Evolutionary conservation across 1,140 invertebrate species (phyloP).

Genomic region (Drosophila biarmipes): DNA sequence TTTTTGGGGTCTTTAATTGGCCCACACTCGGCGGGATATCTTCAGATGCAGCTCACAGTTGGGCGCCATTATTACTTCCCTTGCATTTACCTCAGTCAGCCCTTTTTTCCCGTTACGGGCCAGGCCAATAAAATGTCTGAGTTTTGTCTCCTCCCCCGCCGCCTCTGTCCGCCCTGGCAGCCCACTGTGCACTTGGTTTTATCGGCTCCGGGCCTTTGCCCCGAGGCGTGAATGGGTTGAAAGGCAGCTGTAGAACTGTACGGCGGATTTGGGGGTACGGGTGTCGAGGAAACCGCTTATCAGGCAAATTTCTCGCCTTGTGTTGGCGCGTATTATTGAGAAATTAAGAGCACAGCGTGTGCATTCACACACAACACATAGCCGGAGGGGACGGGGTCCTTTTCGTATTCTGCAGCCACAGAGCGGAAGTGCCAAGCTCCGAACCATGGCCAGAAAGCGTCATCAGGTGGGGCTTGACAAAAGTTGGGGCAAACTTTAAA

Average conservation of each 20-base stretch:
- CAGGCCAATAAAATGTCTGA: conserved; percentile 71
- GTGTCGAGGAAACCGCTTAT: conserved; percentile 57
- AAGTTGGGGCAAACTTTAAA: conserved; percentile 67
- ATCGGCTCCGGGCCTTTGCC: conserved; percentile 32
- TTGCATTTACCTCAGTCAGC: conserved; percentile 27
- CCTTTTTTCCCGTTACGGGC: conserved; percentile 35
- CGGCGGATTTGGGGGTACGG: conserved; percentile 5
- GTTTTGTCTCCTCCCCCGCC: conserved; percentile 28
- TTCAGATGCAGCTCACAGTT: conserved; percentile 59
- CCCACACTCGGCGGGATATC: conserved; percentile 55
- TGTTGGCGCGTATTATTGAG: conserved; percentile 68
- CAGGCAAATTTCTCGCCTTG: conserved; percentile 63
- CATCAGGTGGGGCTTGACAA: conserved; percentile 28
- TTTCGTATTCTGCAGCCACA: conserved; percentile 12
- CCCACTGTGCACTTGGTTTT: conserved; percentile 39
- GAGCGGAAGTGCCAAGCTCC: conserved; percentile 32
- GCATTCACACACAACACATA: conserved; percentile 53
- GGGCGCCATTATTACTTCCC: conserved; percentile 63
- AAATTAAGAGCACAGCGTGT: conserved; percentile 70
- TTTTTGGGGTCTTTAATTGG: conserved; percentile 69
- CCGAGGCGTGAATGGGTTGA: conserved; percentile 9
- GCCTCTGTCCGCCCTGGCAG: background rate
- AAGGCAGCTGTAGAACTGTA: background rate
- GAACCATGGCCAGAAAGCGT: conserved; percentile 14
- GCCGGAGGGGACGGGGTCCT: conserved; percentile 4